Conservation (phyloP, 2,888 invertebrate genomes). For the Heliconius ismenius region DNA sequence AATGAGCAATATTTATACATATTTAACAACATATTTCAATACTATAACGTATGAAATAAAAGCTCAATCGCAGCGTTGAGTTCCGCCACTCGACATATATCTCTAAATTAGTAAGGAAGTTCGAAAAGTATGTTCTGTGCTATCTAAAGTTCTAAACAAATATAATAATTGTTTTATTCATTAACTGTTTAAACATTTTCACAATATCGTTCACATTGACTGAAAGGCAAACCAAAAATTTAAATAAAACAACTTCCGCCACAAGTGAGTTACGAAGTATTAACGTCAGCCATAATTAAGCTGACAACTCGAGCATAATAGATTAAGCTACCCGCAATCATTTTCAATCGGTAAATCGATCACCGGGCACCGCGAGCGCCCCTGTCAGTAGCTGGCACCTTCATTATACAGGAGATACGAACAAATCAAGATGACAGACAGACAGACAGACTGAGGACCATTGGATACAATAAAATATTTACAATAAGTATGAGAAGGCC, state of each 20-base stretch:
- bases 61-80: no score
- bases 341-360: conserved; percentile 67
- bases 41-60: no score
- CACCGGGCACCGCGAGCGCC: conserved; percentile 58
- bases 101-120: no score
- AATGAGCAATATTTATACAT: no score
- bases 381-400: conserved; percentile 64
- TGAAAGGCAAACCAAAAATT: background rate
- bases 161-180: no score
- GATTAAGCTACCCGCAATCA: conserved; percentile 61
- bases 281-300: conserved; percentile 58
- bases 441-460: conserved; percentile 69
- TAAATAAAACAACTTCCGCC: conserved; percentile 22
- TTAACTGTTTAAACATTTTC: no score
- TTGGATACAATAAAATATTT: conserved; percentile 61
- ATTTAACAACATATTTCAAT: no score
- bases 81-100: no score
- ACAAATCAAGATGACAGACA: conserved; percentile 69
- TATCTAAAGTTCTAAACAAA: no score
- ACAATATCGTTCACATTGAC: no score
- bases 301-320: conserved; percentile 56
- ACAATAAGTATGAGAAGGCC: conserved; percentile 57
- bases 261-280: conserved; percentile 38
- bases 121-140: no score
- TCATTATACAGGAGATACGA: conserved; percentile 72